phyloP scores from a whole-genome alignment of 2,888 invertebrate species.

The Dugesia japonica region DNA sequence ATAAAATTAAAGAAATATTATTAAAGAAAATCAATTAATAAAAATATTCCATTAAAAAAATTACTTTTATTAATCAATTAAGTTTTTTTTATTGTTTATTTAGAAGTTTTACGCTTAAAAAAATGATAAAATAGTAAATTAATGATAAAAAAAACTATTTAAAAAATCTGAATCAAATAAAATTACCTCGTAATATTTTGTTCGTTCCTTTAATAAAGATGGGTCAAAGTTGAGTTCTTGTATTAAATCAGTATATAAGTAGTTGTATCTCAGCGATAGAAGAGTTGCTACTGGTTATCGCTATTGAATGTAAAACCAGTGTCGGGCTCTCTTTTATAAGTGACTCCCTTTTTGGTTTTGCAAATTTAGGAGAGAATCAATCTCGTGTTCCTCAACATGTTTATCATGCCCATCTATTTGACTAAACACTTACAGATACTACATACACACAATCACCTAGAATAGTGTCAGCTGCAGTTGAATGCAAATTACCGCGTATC shows the following conservation, averaged over 20 bases:
- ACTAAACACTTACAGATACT: slow-evolving; percentile 20
- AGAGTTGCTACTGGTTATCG: slow-evolving; percentile 20
- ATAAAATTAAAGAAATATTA: no score
- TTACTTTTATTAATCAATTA: no score
- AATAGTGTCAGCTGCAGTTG: neutral
- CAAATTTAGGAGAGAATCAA: slow-evolving; percentile 20
- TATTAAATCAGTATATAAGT: neutral
- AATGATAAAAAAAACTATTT: no score
- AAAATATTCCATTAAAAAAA: no score
- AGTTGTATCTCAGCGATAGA: slow-evolving; percentile 20
- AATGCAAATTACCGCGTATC: neutral
- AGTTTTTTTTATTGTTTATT: no score
- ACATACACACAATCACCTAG: neutral
- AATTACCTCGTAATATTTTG: neutral
- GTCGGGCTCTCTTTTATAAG: slow-evolving; percentile 20
- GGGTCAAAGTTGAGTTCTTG: slow-evolving; percentile 7
- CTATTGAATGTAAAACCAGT: slow-evolving; percentile 20
- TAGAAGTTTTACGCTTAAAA: no score
- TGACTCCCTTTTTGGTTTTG: slow-evolving; percentile 20
- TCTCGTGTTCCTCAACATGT: slow-evolving; percentile 20
- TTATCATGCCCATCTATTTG: slow-evolving; percentile 20
- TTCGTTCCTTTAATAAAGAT: slow-evolving; percentile 20
- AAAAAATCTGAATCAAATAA: neutral
- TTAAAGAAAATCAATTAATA: no score
- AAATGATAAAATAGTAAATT: no score